Base-by-base conservation (phyloP, 2,888 invertebrate species). In the Melinaea marsaeus region DNA sequence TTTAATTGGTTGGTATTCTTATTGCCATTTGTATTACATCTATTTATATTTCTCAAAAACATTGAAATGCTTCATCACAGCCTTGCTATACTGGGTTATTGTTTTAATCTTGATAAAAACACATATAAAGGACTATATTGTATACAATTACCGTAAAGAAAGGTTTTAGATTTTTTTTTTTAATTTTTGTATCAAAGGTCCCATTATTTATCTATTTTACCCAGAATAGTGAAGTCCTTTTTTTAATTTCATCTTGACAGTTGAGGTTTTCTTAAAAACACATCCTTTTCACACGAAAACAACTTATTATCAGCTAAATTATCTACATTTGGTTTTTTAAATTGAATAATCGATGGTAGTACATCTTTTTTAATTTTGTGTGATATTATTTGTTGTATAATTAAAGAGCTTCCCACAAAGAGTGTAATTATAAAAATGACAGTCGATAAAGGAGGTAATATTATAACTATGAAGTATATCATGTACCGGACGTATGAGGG, bases 391-490 rank as follows among this genome's bases (percentile, higher is more conserved):
- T 83, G 79, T 79, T 81, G 86, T 0, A 76, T 67, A 45, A 88
- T 62, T 57, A 89, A 71, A 59, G 77, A 87, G 13, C 80, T 74
- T 2, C 86, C 86, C 42, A 84, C 22, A 0, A 89, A 55, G 7
- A 85, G 48, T 55, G 76, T 75, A 4, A 72, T 11, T 3, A 73
- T 74, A 32, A 85, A 74, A 35, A 84, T 62, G 1, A 82, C 51
- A 37, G 77, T 78, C 13, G 93, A 91, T 0, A 90, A 62, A 0
- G 86, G 86, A 11, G 93, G 93, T 55, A 93, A 65, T 2, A 93
- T 69, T 0, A 90, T 89, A 0, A 90, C 85, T 58, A 86, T 86
- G 69, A 93, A 90, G 72, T 88, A 90, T 51, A 93, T 80, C 4
- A 91, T 79, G 37, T 74, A 72, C 62, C 77, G 77, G 48, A 93